Base-by-base conservation (phyloP, 2,888 invertebrate genomes). In the Oscheius onirici region DNA sequence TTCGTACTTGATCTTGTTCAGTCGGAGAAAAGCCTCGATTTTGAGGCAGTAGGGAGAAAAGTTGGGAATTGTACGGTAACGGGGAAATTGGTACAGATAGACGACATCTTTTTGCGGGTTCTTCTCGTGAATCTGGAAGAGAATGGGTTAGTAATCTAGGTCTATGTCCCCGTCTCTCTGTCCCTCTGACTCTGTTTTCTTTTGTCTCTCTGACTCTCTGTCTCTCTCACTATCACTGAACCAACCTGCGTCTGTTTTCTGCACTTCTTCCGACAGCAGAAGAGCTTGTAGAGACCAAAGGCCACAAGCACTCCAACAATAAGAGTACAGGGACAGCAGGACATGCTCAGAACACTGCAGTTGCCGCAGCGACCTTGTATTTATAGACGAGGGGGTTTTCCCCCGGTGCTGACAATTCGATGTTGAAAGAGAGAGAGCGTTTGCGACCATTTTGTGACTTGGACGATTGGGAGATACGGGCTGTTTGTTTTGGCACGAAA, bases 21-120 rank as follows among this genome's bases (percentile, higher is more conserved):
- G 17, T 13, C 43, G 3, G 11, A 61, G 43, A 22, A 61, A 61
- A 1, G 43, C 17, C 43, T 61, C 61, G 11, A 61, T 17, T 44
- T 61, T 61, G 1, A 61, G 26, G 15, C 44, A 44, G 26, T 40
- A 61, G 3, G 61, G 61, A 22, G 43, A 44, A 15, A 61, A 20
- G 44, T 61, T 61, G 20, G 22, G 61, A 24, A 61, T 22, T 3
- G 61, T 61, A 22, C 3, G 17, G 26, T 13, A 43, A 13, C 17
- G 15, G 26, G 61, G 61, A 20, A 61, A 46, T 20, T 46, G 46
- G 26, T 61, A 61, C 22, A 46, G 46, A 17, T 61, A 61, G 44
- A 61, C 61, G 40, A 61, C 61, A 61, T 61, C 44, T 44, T 46
- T 43, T 20, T 61, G 3, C 24, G 11, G 44, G 40, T 61, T 22